These are phyloP conservation scores for Himalopsyche tibetana DNA, from an alignment of 2,888 invertebrate genomes.

Conservation along the genomic window DNA sequence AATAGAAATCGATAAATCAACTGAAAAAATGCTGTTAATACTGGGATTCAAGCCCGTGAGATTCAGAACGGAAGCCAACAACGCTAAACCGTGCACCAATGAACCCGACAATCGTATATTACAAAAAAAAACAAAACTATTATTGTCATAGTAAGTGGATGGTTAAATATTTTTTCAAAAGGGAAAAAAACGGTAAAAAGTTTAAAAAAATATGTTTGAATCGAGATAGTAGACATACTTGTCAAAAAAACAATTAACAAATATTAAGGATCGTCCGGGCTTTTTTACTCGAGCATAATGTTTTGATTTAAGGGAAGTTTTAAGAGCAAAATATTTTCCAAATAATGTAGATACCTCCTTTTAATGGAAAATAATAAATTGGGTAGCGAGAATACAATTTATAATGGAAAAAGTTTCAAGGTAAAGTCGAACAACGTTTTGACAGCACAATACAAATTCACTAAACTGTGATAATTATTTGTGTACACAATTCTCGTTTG, in stretches of 20 bases:
- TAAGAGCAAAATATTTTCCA: background rate
- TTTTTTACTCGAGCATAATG: background rate
- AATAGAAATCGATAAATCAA: too few relatives aligned
- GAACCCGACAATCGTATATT: too few relatives aligned
- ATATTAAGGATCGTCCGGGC: background rate
- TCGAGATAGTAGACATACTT: too few relatives aligned
- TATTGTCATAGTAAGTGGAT: too few relatives aligned
- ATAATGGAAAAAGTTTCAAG: slow-evolving; percentile 34
- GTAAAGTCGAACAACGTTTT: background rate
- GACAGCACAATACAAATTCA: slow-evolving; percentile 30
- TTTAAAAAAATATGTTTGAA: too few relatives aligned
- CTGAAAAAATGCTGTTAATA: too few relatives aligned
- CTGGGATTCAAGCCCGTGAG: too few relatives aligned
- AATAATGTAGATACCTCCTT: background rate
- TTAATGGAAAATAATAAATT: slow-evolving; percentile 21
- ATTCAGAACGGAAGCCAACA: too few relatives aligned
- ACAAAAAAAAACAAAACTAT: too few relatives aligned
- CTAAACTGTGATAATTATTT: slow-evolving; percentile 29
- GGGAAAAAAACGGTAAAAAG: too few relatives aligned
- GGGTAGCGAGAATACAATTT: slow-evolving; percentile 14
- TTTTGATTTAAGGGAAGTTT: background rate
- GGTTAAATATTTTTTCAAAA: too few relatives aligned
- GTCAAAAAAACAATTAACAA: background rate
- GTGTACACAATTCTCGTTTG: background rate
- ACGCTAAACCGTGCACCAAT: too few relatives aligned